Evolutionary conservation across 2,888 invertebrate species (phyloP), one percentile per base, ranked within the genome.

Genomic region (Lepidocyrtoides sp.): DNA sequence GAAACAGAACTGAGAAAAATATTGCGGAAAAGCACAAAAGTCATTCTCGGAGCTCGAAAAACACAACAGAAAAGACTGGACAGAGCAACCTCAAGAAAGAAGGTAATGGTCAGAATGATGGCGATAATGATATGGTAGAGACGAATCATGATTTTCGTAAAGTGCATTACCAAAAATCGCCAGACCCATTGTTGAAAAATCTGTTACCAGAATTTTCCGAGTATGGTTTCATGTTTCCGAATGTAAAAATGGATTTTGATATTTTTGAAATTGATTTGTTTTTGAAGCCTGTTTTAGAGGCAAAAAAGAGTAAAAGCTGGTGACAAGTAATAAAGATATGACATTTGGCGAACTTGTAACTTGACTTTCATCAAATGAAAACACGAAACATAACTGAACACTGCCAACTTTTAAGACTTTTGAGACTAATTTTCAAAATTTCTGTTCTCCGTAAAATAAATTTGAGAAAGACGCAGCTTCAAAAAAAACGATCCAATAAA

Each of bases 261-360:
- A 72, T 93, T 51, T 92, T 93, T 75, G 93, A 91, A 85, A 48
- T 93, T 51, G 93, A 93, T 29, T 44, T 90, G 75, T 92, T 92
- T 66, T 48, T 93, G 36, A 93, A 89, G 66, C 92, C 92, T 12
- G 57, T 89, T 77, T 7, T 77, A 0, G 48, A 26, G 17, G 7
- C 26, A 0, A 77, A 77, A 26, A 36, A 69, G 23, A 69, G 41
- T n/a, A 17, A 7, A 20, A 69, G 41, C n/a, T 41, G 23, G 41
- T 36, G 5, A 69, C 32, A 36, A 17, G 36, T 7, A 41, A 7
- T 41, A 41, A 41, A 41, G n/a, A n/a, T n/a, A n/a, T n/a, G n/a
- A n/a, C n/a, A n/a, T n/a, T n/a, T n/a, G n/a, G n/a, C n/a, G n/a
- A n/a, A n/a, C n/a, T n/a, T n/a, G n/a, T n/a, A n/a, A n/a, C n/a